These are phyloP conservation scores for Platysternon megacephalum DNA, from an alignment of 2,113 vertebrate genomes.

Conservation along the genomic window DNA sequence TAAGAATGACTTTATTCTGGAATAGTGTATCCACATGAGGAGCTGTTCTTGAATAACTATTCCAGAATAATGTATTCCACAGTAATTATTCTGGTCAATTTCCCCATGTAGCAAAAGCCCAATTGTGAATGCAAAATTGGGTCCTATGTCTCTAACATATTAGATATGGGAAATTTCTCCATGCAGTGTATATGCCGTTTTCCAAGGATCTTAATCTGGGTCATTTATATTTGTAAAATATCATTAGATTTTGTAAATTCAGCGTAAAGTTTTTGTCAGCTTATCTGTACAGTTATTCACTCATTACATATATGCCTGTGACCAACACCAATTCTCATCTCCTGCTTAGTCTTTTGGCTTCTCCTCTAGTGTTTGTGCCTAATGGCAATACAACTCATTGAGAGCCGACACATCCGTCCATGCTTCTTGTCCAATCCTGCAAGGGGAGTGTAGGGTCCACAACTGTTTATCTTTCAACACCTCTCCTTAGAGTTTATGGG, in stretches of 20 bases:
- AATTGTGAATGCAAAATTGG: background rate
- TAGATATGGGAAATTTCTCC: background rate
- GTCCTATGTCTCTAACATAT: background rate
- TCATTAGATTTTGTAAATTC: background rate
- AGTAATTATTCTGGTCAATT: background rate
- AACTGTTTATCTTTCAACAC: background rate
- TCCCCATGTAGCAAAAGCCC: background rate
- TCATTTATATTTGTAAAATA: background rate
- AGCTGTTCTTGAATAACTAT: background rate
- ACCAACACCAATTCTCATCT: background rate
- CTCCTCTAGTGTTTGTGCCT: background rate
- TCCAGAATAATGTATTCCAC: background rate
- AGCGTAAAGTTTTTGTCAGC: background rate
- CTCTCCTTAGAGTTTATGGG: rapidly evolving
- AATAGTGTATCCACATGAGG: background rate
- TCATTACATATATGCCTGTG: background rate
- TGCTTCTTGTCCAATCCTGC: background rate
- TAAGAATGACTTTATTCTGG: background rate
- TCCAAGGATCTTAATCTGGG: background rate
- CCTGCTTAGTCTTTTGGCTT: background rate
- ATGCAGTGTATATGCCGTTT: background rate
- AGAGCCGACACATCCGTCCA: rapidly evolving
- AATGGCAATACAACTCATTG: background rate
- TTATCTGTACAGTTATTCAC: background rate
- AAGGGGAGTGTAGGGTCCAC: background rate